Evolutionary conservation across 2,888 invertebrate genomes (phyloP).

Genomic region (Melinopterus prodromus): DNA sequence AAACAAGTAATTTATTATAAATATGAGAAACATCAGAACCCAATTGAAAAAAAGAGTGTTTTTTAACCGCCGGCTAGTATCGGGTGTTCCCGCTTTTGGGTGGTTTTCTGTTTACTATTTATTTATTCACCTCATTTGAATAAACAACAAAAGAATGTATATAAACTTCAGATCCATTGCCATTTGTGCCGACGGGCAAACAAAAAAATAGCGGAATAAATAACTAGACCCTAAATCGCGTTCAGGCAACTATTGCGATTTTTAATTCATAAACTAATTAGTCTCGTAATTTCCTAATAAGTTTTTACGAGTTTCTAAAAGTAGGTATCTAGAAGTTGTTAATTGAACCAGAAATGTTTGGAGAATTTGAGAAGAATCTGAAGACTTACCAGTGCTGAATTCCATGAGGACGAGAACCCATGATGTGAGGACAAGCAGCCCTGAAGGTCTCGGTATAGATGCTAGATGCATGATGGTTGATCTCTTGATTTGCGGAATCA

Average conservation of each 20-base stretch:
- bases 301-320: no score
- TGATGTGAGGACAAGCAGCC: constrained; percentile 50
- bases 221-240: not conserved
- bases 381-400: constrained; percentile 52
- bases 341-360: not conserved
- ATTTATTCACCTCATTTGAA: not conserved
- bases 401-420: constrained; percentile 54
- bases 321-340: no score
- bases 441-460: constrained; percentile 50
- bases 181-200: not conserved
- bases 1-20: no score
- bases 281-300: no score
- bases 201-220: not conserved
- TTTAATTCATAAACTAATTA: no score
- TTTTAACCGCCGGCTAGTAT: not conserved
- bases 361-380: not conserved
- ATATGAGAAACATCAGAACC: no score
- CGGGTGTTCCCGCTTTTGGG: not conserved
- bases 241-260: no score
- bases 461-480: constrained; percentile 50
- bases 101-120: not conserved
- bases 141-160: constrained; percentile 4
- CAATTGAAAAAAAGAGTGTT: not conserved
- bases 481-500: constrained; percentile 43
- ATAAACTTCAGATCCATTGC: not conserved